Conservation (phyloP, 2,888 invertebrate species). For the Tetropium fuscum region DNA sequence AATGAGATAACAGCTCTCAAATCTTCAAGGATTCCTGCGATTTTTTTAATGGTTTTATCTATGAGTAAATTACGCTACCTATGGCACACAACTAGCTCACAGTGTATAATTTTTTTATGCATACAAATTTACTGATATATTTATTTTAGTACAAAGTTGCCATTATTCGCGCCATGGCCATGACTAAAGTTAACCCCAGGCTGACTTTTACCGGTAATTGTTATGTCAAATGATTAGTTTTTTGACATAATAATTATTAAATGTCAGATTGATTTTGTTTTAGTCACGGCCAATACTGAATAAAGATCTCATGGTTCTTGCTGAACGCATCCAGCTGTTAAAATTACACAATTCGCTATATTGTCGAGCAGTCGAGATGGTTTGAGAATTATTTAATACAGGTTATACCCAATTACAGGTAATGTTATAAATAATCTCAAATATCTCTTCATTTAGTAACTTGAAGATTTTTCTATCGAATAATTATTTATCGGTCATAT, state of each 20-base stretch:
- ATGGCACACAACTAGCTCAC: background rate
- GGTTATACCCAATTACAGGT: too few relatives aligned
- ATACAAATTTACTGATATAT: background rate
- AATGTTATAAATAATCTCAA: too few relatives aligned
- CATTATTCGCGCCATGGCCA: background rate
- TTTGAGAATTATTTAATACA: too few relatives aligned
- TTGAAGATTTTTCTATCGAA: too few relatives aligned
- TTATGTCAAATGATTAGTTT: slow-evolving; percentile 9
- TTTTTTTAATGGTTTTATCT: background rate
- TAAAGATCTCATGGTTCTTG: slow-evolving; percentile 12
- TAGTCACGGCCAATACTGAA: slow-evolving; percentile 8
- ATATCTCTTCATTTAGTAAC: too few relatives aligned
- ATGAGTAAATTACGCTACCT: background rate
- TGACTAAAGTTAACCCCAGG: slow-evolving; percentile 11
- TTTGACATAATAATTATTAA: slow-evolving; percentile 20
- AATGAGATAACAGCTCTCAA: too few relatives aligned
- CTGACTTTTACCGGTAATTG: slow-evolving; percentile 6
- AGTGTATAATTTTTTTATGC: background rate
- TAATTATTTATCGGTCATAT: too few relatives aligned
- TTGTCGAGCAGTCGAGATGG: too few relatives aligned
- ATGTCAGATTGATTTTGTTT: slow-evolving; percentile 15
- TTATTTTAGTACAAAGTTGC: slow-evolving; percentile 1
- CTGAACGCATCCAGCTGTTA: background rate
- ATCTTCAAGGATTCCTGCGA: too few relatives aligned
- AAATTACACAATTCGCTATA: slow-evolving; percentile 12